Percentiles rank a stretch among this genome's conserved stretches.
These are phyloP conservation scores for Hyalella azteca DNA, from an alignment of 2,888 invertebrate genomes.

Conservation along the genomic window DNA sequence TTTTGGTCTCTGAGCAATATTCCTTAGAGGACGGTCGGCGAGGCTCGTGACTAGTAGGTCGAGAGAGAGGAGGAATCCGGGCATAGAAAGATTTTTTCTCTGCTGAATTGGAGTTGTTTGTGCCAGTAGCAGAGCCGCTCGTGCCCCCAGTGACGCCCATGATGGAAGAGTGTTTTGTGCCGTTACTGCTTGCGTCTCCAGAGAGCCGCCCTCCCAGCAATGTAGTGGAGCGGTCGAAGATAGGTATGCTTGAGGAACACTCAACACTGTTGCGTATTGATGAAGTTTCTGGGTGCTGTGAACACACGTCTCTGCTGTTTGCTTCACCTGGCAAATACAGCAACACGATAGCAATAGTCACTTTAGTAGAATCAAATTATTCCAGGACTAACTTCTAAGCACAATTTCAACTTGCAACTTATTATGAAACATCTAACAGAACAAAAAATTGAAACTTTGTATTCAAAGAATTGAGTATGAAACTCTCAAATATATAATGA, in stretches of 20 bases:
- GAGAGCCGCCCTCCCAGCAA: conserved; percentile 46
- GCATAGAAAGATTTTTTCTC: conserved; percentile 56
- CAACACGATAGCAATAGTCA: too few species aligned
- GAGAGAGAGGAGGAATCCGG: conserved; percentile 54
- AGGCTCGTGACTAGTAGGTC: conserved; percentile 49
- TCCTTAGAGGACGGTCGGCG: conserved; percentile 51
- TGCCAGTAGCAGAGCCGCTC: not conserved
- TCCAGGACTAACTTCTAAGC: too few species aligned
- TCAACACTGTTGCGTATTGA: not conserved
- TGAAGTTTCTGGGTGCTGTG: not conserved
- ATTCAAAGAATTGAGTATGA: too few species aligned
- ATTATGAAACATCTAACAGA: too few species aligned
- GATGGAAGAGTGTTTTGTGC: not conserved
- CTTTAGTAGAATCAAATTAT: too few species aligned
- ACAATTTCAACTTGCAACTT: too few species aligned
- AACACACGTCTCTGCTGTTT: not conserved
- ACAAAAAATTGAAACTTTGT: too few species aligned
- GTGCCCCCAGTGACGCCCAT: conserved; percentile 23
- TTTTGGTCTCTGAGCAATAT: conserved; percentile 53
- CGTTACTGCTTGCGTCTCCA: conserved; percentile 51
- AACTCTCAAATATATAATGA: too few species aligned
- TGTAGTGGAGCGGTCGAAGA: conserved; percentile 49
- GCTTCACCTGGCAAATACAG: too few species aligned
- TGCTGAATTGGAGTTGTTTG: conserved; percentile 23
- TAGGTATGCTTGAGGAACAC: not conserved